Percentiles rank a stretch among this genome's conserved stretches.
Evolutionary conservation across 2,888 invertebrate species (phyloP).

Genomic region (Parapristionchus giblindavisi): DNA sequence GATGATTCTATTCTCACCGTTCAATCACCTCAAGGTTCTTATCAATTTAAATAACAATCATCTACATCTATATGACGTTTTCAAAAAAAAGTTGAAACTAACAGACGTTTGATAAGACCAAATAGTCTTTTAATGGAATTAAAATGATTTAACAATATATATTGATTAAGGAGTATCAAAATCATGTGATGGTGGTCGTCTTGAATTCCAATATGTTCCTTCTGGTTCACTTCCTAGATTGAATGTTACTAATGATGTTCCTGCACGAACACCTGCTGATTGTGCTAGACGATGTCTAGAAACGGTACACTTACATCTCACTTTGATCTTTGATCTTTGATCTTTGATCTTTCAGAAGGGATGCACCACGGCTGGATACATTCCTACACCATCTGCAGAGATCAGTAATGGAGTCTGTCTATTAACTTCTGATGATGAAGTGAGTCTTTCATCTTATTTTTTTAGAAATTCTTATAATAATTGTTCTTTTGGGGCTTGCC

Average conservation of each 20-base stretch:
- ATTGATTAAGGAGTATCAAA: constrained; percentile 47
- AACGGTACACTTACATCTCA: constrained; percentile 38
- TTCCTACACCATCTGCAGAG: constrained; percentile 62
- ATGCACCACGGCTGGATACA: constrained; percentile 67
- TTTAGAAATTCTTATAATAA: background rate
- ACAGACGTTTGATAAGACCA: no score
- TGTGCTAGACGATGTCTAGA: constrained; percentile 68
- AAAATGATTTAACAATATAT: constrained; percentile 23
- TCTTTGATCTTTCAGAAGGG: constrained; percentile 47
- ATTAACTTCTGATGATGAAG: constrained; percentile 52
- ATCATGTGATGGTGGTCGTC: constrained; percentile 56
- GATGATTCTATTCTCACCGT: constrained; percentile 36
- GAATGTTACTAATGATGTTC: constrained; percentile 68
- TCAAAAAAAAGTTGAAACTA: no score
- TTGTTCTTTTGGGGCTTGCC: no score
- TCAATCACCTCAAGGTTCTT: constrained; percentile 30
- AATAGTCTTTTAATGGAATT: no score
- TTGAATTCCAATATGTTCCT: constrained; percentile 66
- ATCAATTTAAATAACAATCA: background rate
- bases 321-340: background rate
- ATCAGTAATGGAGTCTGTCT: constrained; percentile 66
- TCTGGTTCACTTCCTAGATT: constrained; percentile 62
- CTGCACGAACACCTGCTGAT: constrained; percentile 66
- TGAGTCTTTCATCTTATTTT: background rate
- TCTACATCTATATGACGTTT: background rate